phyloP scores from a whole-genome alignment of 37 sponge, comb jelly and placozoan species.

The Chondrosia reniformis region DNA sequence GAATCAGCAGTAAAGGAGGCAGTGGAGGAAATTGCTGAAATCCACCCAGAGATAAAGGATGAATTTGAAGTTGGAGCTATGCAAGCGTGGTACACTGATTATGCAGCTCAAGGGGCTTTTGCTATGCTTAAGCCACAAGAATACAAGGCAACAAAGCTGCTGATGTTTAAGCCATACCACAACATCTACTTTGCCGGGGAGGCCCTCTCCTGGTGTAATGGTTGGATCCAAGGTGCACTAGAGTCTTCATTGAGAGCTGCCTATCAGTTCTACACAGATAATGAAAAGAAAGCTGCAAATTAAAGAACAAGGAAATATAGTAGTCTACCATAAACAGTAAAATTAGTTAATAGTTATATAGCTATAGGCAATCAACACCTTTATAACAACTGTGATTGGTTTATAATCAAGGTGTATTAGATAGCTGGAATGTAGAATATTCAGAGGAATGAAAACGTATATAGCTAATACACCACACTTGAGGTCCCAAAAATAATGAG shows the following conservation, averaged over 20 bases:
- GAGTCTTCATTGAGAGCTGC: slow-evolving; percentile 61
- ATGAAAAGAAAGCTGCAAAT: slow-evolving; percentile 24
- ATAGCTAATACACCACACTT: too few species aligned
- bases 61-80: slow-evolving; percentile 33
- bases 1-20: slow-evolving; percentile 37
- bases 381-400: too few species aligned
- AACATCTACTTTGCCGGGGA: slow-evolving; percentile 69
- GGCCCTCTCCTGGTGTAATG: slow-evolving; percentile 45
- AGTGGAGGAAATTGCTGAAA: slow-evolving; percentile 28
- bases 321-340: too few species aligned
- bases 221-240: slow-evolving; percentile 77
- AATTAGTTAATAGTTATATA: too few species aligned
- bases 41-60: slow-evolving; percentile 48
- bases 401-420: too few species aligned
- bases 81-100: slow-evolving; percentile 49
- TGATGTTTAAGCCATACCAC: slow-evolving; percentile 24
- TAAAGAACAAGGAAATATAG: too few species aligned
- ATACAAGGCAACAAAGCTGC: neutral
- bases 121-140: slow-evolving; percentile 29
- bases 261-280: slow-evolving; percentile 53
- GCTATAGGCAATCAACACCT: too few species aligned
- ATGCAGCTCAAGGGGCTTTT: slow-evolving; percentile 43
- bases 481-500: too few species aligned
- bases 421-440: too few species aligned
- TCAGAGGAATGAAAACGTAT: too few species aligned